phyloP scores from a whole-genome alignment of 2,888 invertebrate species.

The Megastigmus dorsalis region DNA sequence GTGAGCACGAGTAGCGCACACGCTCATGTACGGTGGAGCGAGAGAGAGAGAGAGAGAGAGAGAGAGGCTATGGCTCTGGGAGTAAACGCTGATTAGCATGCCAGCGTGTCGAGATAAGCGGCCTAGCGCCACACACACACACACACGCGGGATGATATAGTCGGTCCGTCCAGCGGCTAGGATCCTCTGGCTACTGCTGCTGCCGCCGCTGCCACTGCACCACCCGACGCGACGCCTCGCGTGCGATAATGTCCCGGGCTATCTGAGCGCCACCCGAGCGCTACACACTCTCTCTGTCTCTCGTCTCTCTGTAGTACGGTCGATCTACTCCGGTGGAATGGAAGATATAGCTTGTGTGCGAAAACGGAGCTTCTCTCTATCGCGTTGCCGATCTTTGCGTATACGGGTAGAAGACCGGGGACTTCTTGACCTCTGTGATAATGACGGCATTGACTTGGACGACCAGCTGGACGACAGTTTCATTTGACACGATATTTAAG shows the following conservation, averaged over 20 bases:
- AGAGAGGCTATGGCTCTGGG: slow-evolving; percentile 47
- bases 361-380: no score
- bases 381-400: no score
- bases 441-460: no score
- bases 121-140: slow-evolving; percentile 67
- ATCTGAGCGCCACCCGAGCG: slow-evolving; percentile 18
- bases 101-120: slow-evolving; percentile 71
- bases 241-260: slow-evolving; percentile 48
- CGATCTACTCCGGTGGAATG: not conserved
- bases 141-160: slow-evolving; percentile 54
- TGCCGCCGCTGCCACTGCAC: slow-evolving; percentile 11
- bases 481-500: no score
- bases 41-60: not conserved
- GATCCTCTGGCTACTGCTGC: not conserved
- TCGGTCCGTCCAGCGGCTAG: no score
- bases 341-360: no score
- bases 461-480: no score
- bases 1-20: not conserved
- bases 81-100: slow-evolving; percentile 68
- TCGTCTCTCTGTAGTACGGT: not conserved
- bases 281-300: not conserved
- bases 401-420: no score
- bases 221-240: slow-evolving; percentile 44
- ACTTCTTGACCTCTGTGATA: no score
- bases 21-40: slow-evolving; percentile 48